A percentile compares a stretch with the other conserved stretches of the same genome.
Evolutionary conservation across 2,888 invertebrate genomes (phyloP).

Genomic region (Calliopum simillimum): DNA sequence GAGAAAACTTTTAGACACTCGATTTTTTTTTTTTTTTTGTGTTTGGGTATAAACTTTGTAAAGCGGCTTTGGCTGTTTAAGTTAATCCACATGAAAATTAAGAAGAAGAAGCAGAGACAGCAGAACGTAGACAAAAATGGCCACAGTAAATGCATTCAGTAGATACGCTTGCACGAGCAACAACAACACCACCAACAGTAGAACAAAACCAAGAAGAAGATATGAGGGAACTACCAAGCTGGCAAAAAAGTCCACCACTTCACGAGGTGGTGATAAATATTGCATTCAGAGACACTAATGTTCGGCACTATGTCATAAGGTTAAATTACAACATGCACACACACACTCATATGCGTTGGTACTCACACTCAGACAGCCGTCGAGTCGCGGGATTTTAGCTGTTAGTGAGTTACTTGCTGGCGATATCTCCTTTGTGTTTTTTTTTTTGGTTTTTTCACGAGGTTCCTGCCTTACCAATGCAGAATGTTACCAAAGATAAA

Average conservation of each 20-base stretch:
- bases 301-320: slow-evolving; percentile 56
- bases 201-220: neutral
- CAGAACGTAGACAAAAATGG: no score
- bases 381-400: slow-evolving; percentile 23
- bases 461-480: neutral
- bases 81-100: slow-evolving; percentile 27
- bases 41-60: slow-evolving; percentile 20
- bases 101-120: neutral
- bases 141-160: neutral
- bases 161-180: neutral
- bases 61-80: slow-evolving; percentile 14
- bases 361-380: slow-evolving; percentile 25
- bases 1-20: slow-evolving; percentile 34
- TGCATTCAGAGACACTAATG: slow-evolving; percentile 56
- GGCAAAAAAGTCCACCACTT: slow-evolving; percentile 15
- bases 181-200: neutral
- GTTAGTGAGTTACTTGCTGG: neutral
- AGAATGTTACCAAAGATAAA: slow-evolving; percentile 4
- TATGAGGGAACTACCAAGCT: neutral
- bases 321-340: slow-evolving; percentile 58
- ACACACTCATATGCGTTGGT: slow-evolving; percentile 40
- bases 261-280: slow-evolving; percentile 57
- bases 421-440: neutral
- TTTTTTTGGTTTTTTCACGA: neutral
- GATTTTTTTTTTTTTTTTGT: slow-evolving; percentile 11